These are phyloP conservation scores for Mythimna loreyi DNA, from an alignment of 2,888 invertebrate species.

Conservation along the genomic window DNA sequence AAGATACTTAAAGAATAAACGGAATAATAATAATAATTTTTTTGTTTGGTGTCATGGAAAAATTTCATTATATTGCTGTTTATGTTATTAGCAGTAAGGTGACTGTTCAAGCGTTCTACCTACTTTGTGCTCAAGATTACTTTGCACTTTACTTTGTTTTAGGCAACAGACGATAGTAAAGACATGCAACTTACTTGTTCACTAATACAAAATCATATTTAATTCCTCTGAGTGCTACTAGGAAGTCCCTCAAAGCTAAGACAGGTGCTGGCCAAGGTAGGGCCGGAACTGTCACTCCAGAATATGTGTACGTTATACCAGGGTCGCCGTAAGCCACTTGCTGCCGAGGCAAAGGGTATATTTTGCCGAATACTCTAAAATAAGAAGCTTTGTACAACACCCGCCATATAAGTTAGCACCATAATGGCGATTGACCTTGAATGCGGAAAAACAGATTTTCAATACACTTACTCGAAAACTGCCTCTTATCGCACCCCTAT, in stretches of 20 bases:
- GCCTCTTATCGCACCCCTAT: too few species aligned
- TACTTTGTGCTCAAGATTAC: too few species aligned
- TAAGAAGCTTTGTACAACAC: not conserved
- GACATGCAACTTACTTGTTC: slow-evolving; percentile 90
- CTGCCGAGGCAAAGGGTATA: slow-evolving; percentile 92
- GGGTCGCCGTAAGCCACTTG: slow-evolving; percentile 93
- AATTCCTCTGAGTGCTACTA: slow-evolving; percentile 87
- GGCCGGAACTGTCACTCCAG: slow-evolving; percentile 92
- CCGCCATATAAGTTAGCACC: too few species aligned
- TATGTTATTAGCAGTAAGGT: not conserved
- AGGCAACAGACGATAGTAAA: not conserved
- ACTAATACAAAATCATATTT: slow-evolving; percentile 92
- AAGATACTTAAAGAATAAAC: too few species aligned
- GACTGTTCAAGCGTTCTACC: too few species aligned
- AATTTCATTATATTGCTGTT: not conserved
- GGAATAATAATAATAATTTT: too few species aligned
- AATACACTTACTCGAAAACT: too few species aligned
- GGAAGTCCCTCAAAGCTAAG: slow-evolving; percentile 85
- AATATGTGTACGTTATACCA: slow-evolving; percentile 92
- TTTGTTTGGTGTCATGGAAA: not conserved
- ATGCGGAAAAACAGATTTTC: too few species aligned
- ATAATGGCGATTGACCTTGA: too few species aligned
- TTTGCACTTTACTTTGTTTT: too few species aligned
- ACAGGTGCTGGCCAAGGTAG: slow-evolving; percentile 91
- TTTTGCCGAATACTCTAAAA: slow-evolving; percentile 92